phyloP scores from a whole-genome alignment of 1,140 invertebrate genomes.

The Megalopta genalis region DNA sequence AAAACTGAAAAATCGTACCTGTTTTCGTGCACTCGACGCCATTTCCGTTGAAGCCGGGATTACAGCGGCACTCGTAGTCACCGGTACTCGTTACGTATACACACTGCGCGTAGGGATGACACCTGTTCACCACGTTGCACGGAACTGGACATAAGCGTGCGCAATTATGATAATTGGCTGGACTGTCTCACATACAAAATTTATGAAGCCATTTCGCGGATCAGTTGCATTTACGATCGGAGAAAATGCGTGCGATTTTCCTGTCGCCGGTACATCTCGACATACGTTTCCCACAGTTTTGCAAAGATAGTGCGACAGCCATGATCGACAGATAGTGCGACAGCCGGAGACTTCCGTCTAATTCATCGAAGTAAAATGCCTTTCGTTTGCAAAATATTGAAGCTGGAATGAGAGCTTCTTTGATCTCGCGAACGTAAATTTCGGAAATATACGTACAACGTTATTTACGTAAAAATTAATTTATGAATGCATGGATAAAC shows the following conservation, averaged over 20 bases:
- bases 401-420: too few relatives aligned
- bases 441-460: too few relatives aligned
- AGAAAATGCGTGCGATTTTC: neutral
- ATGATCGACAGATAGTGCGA: too few relatives aligned
- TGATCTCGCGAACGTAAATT: too few relatives aligned
- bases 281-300: too few relatives aligned
- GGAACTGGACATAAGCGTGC: constrained; percentile 80
- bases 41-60: constrained; percentile 89
- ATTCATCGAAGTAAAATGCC: too few relatives aligned
- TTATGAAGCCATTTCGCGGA: neutral
- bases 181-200: constrained; percentile 9
- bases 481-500: too few relatives aligned
- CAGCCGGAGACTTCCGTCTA: too few relatives aligned
- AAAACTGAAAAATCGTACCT: constrained; percentile 65
- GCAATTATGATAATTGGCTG: constrained; percentile 61
- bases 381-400: too few relatives aligned
- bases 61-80: constrained; percentile 89
- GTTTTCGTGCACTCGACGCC: constrained; percentile 85
- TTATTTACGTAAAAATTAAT: too few relatives aligned
- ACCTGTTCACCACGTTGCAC: constrained; percentile 88
- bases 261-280: too few relatives aligned
- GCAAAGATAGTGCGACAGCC: too few relatives aligned
- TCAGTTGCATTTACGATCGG: neutral
- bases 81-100: constrained; percentile 81
- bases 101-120: constrained; percentile 89